A percentile compares a stretch with the other conserved stretches of the same genome.
phyloP scores from a whole-genome alignment of 2,797 vertebrate species.

The Sebastolobus alascanus region DNA sequence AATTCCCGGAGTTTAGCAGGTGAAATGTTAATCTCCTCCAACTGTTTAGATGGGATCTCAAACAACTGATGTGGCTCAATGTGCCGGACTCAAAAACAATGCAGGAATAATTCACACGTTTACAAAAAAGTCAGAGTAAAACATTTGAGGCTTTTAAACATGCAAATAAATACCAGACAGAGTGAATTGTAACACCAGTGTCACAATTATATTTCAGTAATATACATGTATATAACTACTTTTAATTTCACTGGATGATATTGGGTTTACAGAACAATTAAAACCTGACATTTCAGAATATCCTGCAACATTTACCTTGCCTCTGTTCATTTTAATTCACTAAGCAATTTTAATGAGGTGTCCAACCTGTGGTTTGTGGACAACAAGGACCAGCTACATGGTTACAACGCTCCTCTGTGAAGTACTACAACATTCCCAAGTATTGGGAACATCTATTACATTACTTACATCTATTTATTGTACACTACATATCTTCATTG shows the following conservation, averaged over 20 bases:
- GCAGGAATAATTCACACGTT: not conserved
- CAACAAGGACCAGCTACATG: not conserved
- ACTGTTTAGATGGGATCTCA: not conserved
- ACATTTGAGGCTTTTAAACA: not conserved
- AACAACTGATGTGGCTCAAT: not conserved
- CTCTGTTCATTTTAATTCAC: not conserved
- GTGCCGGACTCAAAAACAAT: not conserved
- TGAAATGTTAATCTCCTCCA: not conserved
- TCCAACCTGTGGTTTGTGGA: not conserved
- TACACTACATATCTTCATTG: too few relatives aligned
- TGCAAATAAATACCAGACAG: not conserved
- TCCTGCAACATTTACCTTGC: not conserved
- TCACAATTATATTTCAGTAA: not conserved
- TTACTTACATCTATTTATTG: too few relatives aligned
- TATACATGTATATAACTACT: not conserved
- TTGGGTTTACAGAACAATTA: not conserved
- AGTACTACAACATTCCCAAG: not conserved
- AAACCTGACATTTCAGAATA: not conserved
- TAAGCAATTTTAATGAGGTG: not conserved
- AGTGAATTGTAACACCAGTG: not conserved
- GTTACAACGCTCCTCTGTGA: not conserved
- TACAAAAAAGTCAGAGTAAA: not conserved
- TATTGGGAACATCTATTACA: not conserved
- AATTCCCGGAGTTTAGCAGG: not conserved
- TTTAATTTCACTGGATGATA: not conserved